Evolutionary conservation across 1,140 invertebrate genomes (phyloP), one percentile per base, ranked within the genome.

Genomic region (Bombus polaris): DNA sequence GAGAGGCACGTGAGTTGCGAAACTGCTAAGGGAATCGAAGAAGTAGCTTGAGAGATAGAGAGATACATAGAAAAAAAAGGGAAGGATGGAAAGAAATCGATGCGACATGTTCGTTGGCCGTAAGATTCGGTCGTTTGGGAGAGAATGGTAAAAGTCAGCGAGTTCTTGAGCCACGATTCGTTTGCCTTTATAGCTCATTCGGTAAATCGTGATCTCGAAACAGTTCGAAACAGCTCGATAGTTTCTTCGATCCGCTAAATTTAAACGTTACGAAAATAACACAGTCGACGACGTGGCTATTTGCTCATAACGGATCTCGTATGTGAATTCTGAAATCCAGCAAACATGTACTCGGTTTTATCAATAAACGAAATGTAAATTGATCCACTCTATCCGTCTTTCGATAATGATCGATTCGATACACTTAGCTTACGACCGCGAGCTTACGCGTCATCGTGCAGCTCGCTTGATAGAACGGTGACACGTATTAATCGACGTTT

Each of bases 91-190:
- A 68, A 18, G 8, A 74, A 68, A 88, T 89, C 83, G 87, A 72
- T 88, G 32, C 53, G 47, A 88, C 87, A 62, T n/a, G 59, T 71
- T 59, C 37, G 13, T 39, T n/a, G 39, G 68, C 75, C 75, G 71
- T 89, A 86, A 83, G 65, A 62, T n/a, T 62, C 57, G 32, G 47
- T 66, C 76, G 66, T 65, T 73, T 39, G 37, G 82, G 80, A 87
- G 88, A 47, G 65, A 78, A 86, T 81, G 72, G 80, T 89, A 89
- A 89, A 89, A 89, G 75, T 89, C 79, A 76, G n/a, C 62, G 28
- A n/a, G 42, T 42, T 35, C 65, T 66, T 35, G 37, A 22, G 32
- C 25, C 35, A 68, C 66, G n/a, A 83, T 65, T n/a, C 68, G 53
- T 71, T 78, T 62, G 6, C n/a, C 74, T 68, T n/a, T 88, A 71